phyloP scores from a whole-genome alignment of 2,797 vertebrate species.

The Hafferia zeledoni region DNA sequence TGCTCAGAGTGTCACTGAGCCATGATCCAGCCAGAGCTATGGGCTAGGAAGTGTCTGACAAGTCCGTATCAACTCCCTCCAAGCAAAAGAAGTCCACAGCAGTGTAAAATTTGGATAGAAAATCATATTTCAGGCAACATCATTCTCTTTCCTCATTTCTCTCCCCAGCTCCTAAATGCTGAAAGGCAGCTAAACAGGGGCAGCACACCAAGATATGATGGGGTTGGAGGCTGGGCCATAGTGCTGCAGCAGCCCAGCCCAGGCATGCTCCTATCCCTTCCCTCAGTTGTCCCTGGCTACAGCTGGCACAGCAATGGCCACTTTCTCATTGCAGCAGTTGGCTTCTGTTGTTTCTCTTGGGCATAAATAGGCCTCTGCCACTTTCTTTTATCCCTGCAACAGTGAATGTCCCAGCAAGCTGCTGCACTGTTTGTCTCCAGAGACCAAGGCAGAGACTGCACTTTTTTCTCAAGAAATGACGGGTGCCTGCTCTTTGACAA shows the following conservation, averaged over 20 bases:
- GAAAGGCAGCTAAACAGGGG: not conserved
- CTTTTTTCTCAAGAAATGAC: not conserved
- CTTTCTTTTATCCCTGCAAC: not conserved
- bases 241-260: not conserved
- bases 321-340: constrained; percentile 22
- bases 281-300: not conserved
- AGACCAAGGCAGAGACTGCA: not conserved
- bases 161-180: not conserved
- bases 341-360: not conserved
- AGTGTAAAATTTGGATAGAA: not conserved
- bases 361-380: not conserved
- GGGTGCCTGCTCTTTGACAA: constrained; percentile 25
- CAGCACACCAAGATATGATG: rapidly evolving
- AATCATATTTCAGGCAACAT: not conserved
- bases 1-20: not conserved
- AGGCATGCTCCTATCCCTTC: rapidly evolving
- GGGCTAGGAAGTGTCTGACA: not conserved
- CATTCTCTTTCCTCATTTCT: not conserved
- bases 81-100: not conserved
- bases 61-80: not conserved
- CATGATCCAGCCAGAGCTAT: not conserved
- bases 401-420: not conserved
- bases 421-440: not conserved
- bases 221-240: not conserved
- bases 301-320: not conserved